Evolutionary conservation across 1,140 invertebrate species (phyloP).

Genomic region (Orussus abietinus): DNA sequence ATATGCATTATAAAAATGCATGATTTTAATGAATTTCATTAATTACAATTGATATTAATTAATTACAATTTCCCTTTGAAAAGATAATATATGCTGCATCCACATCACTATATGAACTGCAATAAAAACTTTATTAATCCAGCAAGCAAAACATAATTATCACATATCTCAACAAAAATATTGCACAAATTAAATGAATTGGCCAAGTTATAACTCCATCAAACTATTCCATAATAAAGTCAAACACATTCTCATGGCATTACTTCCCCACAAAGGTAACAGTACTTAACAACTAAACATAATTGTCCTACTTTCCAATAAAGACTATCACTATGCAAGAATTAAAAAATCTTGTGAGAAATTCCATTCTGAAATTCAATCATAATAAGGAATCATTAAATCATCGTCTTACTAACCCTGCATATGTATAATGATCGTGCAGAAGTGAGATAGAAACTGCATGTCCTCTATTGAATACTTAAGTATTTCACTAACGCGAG

Average conservation of each 20-base stretch:
- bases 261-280: no score
- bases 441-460: not conserved
- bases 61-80: not conserved
- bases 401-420: no score
- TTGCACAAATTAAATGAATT: conserved; percentile 2
- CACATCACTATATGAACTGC: not conserved
- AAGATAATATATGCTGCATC: not conserved
- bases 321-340: no score
- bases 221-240: conserved; percentile 5
- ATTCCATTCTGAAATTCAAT: no score
- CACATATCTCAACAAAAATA: not conserved
- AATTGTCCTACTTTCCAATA: no score
- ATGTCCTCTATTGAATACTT: no score
- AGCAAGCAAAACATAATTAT: conserved; percentile 3
- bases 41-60: conserved; percentile 4
- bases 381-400: no score
- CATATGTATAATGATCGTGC: no score
- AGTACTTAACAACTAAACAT: no score
- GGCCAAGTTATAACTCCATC: not conserved
- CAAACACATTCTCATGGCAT: not conserved
- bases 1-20: no score
- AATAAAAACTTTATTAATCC: conserved; percentile 1
- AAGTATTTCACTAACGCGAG: no score
- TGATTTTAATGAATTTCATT: not conserved
- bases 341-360: no score